Percentiles rank a stretch among this genome's conserved stretches.
Conservation (phyloP, 1,140 invertebrate genomes). For the Nylanderia fulva region DNA sequence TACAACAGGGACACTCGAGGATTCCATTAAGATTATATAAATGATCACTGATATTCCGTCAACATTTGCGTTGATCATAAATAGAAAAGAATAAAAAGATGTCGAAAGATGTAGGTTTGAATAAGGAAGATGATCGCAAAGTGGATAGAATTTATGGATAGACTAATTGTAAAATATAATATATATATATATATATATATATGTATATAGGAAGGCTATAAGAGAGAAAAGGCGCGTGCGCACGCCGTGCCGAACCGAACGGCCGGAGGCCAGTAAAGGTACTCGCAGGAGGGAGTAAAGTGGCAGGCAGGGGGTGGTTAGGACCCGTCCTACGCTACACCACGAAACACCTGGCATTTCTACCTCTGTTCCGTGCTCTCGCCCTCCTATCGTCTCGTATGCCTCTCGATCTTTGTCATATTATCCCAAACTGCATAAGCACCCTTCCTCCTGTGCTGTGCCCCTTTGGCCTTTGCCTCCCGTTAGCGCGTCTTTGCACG, state of each 20-base stretch:
- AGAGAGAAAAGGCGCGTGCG: background rate
- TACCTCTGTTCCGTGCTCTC: slow-evolving; percentile 44
- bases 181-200: too few species aligned
- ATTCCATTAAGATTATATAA: too few species aligned
- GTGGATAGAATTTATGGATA: slow-evolving; percentile 14
- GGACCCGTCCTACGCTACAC: slow-evolving; percentile 35
- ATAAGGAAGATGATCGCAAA: background rate
- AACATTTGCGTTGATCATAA: background rate
- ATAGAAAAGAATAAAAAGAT: background rate
- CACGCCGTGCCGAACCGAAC: background rate
- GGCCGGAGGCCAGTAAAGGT: too few species aligned
- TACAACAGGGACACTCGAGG: too few species aligned
- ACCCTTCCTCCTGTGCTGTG: slow-evolving; percentile 21
- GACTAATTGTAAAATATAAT: too few species aligned
- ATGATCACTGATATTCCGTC: background rate
- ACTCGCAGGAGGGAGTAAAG: slow-evolving; percentile 41
- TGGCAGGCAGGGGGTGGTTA: slow-evolving; percentile 42
- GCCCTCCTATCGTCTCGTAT: slow-evolving; percentile 52
- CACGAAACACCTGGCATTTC: slow-evolving; percentile 56
- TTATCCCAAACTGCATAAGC: slow-evolving; percentile 52
- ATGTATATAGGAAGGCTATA: background rate
- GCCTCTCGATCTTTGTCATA: slow-evolving; percentile 53
- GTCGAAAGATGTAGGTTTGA: background rate
- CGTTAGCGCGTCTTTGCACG: slow-evolving; percentile 21
- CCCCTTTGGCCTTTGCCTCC: slow-evolving; percentile 1